Conservation (phyloP, 2,888 invertebrate species). For the Papilio demoleus region DNA sequence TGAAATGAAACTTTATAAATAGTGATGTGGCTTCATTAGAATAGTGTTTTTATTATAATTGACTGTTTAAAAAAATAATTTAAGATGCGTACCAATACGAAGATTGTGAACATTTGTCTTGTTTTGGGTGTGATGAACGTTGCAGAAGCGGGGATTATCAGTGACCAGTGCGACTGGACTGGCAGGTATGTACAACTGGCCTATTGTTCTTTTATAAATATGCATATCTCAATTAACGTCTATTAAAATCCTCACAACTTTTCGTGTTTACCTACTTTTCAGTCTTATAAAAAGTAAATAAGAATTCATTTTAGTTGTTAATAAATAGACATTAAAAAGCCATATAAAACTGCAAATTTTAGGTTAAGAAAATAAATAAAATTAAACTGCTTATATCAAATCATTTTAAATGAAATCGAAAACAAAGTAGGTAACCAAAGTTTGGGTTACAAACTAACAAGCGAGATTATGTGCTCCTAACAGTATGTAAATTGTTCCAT, state of each 20-base stretch:
- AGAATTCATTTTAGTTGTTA: neutral
- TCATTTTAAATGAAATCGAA: no score
- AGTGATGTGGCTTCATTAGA: constrained; percentile 48
- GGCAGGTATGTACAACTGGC: constrained; percentile 82
- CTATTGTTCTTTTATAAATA: constrained; percentile 46
- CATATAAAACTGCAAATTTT: no score
- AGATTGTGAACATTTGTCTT: constrained; percentile 63
- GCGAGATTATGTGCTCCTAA: no score
- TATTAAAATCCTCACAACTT: neutral
- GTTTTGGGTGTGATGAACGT: constrained; percentile 68
- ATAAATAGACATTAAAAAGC: no score
- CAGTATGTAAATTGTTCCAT: no score
- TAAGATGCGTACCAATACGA: constrained; percentile 61
- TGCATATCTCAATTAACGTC: constrained; percentile 6
- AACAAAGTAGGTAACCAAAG: no score
- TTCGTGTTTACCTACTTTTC: neutral
- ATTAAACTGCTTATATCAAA: no score
- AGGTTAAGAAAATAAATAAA: no score
- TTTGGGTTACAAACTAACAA: no score
- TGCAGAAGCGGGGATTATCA: constrained; percentile 83
- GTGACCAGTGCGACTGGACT: constrained; percentile 88
- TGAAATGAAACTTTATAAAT: constrained; percentile 49
- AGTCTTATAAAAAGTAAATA: neutral
- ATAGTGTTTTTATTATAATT: constrained; percentile 43
- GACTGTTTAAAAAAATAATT: constrained; percentile 44